A percentile compares a stretch with the other conserved stretches of the same genome.
Evolutionary conservation across 2,113 vertebrate species (phyloP).

Genomic region (Quiscalus mexicanus): DNA sequence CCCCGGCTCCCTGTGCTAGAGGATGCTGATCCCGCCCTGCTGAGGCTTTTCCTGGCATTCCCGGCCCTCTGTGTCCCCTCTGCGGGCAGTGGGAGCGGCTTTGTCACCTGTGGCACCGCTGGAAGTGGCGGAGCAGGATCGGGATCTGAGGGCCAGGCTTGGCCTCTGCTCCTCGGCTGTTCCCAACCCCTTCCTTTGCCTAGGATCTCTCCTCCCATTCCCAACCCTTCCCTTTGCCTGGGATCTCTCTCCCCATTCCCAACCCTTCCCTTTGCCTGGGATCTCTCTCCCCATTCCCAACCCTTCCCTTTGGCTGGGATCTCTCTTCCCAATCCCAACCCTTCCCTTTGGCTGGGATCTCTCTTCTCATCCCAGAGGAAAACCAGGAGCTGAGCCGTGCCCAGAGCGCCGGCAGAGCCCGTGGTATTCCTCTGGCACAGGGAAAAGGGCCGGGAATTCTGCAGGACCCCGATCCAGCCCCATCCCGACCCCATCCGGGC

Average conservation of each 20-base stretch:
- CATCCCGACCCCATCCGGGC: neutral
- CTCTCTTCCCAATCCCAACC: no score
- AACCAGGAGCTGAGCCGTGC: neutral
- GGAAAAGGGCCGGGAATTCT: neutral
- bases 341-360: no score
- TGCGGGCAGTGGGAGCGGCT: neutral
- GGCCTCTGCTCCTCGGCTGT: neutral
- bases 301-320: no score
- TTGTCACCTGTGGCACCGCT: neutral
- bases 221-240: neutral
- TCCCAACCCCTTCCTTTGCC: neutral
- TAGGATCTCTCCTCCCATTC: neutral
- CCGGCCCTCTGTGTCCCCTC: neutral
- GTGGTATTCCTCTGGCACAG: neutral
- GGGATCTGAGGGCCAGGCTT: neutral
- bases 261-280: neutral
- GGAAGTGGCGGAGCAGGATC: neutral
- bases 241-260: no score
- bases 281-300: neutral
- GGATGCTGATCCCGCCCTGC: neutral
- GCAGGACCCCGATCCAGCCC: neutral
- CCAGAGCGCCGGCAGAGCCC: neutral
- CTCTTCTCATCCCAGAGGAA: neutral
- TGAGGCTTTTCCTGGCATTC: neutral
- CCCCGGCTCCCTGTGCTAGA: neutral